phyloP scores from a whole-genome alignment of 2,888 invertebrate genomes.

The Drosophila maculinotata region DNA sequence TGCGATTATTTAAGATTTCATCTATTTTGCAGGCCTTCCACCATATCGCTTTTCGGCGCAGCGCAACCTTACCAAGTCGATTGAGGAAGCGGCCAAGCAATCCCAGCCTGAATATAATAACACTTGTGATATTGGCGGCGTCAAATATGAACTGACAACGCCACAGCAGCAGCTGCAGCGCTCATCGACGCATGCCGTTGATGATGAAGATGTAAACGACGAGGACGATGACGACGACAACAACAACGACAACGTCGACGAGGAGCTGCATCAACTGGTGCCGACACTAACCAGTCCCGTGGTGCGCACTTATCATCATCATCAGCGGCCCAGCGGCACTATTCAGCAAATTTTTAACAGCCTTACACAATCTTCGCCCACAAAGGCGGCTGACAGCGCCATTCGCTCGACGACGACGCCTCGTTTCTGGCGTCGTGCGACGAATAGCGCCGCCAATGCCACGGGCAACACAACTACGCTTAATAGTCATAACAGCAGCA shows the following conservation, averaged over 20 bases:
- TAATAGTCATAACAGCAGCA: conserved; percentile 64
- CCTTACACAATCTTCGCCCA: conserved; percentile 63
- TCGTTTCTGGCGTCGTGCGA: conserved; percentile 44
- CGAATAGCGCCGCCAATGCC: conserved; percentile 45
- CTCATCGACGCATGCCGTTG: conserved; percentile 30
- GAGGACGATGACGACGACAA: conserved; percentile 47
- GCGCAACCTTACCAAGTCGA: conserved; percentile 85
- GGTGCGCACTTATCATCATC: conserved; percentile 49
- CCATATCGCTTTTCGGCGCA: conserved; percentile 84
- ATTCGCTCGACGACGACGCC: conserved; percentile 45
- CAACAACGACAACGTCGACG: conserved; percentile 63
- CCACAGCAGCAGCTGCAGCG: conserved; percentile 41
- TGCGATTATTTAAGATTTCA: not conserved
- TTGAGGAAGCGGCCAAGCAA: conserved; percentile 83
- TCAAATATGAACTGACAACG: conserved; percentile 66
- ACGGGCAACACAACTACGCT: conserved; percentile 62
- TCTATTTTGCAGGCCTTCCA: conserved; percentile 51
- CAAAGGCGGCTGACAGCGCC: conserved; percentile 12
- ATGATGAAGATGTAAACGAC: conserved; percentile 45
- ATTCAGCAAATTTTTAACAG: conserved; percentile 75
- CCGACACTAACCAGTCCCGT: conserved; percentile 72
- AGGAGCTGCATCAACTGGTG: conserved; percentile 65
- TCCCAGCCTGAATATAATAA: conserved; percentile 75
- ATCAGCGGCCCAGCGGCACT: conserved; percentile 40
- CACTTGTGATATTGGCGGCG: conserved; percentile 75